These are phyloP conservation scores for Brachyptera putata DNA, from an alignment of 2,888 invertebrate species.

Conservation along the genomic window DNA sequence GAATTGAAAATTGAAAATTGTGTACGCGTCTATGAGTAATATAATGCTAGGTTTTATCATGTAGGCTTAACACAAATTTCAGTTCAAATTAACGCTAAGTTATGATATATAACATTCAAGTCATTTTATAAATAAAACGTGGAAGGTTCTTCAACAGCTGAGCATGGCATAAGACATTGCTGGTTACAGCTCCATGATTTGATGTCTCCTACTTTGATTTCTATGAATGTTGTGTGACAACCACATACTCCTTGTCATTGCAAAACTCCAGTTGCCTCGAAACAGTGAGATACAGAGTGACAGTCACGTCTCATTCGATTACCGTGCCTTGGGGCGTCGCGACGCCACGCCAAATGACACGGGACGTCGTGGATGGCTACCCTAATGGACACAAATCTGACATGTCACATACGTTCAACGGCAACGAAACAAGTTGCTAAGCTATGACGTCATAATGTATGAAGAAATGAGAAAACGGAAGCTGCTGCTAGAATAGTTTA, in stretches of 20 bases:
- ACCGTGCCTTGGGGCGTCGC: neutral
- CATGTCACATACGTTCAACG: conserved; percentile 19
- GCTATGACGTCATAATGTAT: too few species aligned
- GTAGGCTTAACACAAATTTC: too few species aligned
- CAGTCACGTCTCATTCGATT: conserved; percentile 23
- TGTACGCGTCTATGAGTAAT: too few species aligned
- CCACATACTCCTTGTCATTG: neutral
- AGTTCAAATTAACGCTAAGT: too few species aligned
- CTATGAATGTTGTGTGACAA: conserved; percentile 9
- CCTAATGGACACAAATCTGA: conserved; percentile 31
- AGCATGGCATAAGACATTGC: neutral
- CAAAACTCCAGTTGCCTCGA: neutral
- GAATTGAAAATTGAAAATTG: too few species aligned
- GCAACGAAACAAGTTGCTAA: too few species aligned
- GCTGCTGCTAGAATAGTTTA: too few species aligned
- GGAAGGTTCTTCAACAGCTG: too few species aligned
- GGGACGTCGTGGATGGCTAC: neutral
- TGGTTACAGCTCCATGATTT: neutral
- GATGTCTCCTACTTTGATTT: conserved; percentile 15
- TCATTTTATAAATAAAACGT: too few species aligned
- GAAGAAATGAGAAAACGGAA: too few species aligned
- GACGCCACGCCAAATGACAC: neutral
- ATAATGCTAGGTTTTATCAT: too few species aligned
- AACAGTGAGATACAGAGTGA: conserved; percentile 19
- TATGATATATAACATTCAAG: too few species aligned